A percentile compares a stretch with the other conserved stretches of the same genome.
Conservation (phyloP, 2,113 vertebrate genomes). For the crab-eating macaque (Macaca fascicularis) region T2T-MFA8v1.1 NC_088377.1:174605501-174606000, state of each 20-base stretch:
- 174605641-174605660: background rate
- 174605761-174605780: background rate
- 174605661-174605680: background rate
- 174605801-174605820: background rate
- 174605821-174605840: background rate
- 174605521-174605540: background rate
- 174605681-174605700: background rate
- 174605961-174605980: background rate
- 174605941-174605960: background rate
- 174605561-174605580: background rate
- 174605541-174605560: background rate
- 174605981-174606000: background rate
- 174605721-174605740: background rate
- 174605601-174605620: background rate
- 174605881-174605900: background rate
- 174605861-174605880: background rate
- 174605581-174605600: background rate
- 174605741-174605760: background rate
- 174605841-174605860: background rate
- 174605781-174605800: background rate
- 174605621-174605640: background rate
- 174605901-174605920: background rate
- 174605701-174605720: slow-evolving; percentile 22
- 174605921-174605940: background rate
- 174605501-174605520: background rate